phyloP scores from a whole-genome alignment of 2,888 invertebrate species.

The Meandrusa payeni region DNA sequence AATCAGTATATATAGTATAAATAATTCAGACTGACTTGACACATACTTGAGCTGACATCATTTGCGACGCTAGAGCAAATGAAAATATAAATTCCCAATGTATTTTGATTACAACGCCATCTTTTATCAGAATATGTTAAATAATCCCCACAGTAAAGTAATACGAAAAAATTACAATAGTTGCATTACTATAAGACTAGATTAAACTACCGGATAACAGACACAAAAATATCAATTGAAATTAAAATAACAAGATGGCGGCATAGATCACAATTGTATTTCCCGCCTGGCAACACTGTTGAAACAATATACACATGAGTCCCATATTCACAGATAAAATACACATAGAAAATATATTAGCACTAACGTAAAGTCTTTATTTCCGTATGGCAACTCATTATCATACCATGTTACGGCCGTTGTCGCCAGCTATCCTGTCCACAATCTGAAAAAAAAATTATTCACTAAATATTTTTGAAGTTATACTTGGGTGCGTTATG shows the following conservation, averaged over 20 bases:
- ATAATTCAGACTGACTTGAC: too few species aligned
- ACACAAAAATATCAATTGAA: background rate
- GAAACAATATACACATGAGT: conserved; percentile 23
- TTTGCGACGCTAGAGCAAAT: too few species aligned
- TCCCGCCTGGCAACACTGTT: conserved; percentile 13
- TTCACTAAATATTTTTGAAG: too few species aligned
- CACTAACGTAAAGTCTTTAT: conserved; percentile 44
- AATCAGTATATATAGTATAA: too few species aligned
- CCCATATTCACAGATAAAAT: conserved; percentile 31
- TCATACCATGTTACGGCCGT: conserved; percentile 91
- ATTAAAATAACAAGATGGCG: conserved; percentile 4
- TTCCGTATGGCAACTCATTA: conserved; percentile 48
- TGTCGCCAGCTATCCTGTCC: conserved; percentile 90
- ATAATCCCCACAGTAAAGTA: too few species aligned
- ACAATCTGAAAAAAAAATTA: conserved; percentile 82
- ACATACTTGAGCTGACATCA: too few species aligned
- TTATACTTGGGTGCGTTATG: too few species aligned
- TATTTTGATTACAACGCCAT: conserved; percentile 2
- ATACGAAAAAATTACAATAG: too few species aligned
- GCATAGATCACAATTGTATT: conserved; percentile 16
- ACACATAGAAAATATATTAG: conserved; percentile 36
- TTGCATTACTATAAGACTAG: conserved; percentile 2
- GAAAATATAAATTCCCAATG: too few species aligned
- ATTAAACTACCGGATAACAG: background rate
- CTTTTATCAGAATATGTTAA: too few species aligned